Evolutionary conservation across 2,797 vertebrate species (phyloP), one percentile per base, ranked within the genome.

Genomic region (Arctocebus calabarensis): DNA sequence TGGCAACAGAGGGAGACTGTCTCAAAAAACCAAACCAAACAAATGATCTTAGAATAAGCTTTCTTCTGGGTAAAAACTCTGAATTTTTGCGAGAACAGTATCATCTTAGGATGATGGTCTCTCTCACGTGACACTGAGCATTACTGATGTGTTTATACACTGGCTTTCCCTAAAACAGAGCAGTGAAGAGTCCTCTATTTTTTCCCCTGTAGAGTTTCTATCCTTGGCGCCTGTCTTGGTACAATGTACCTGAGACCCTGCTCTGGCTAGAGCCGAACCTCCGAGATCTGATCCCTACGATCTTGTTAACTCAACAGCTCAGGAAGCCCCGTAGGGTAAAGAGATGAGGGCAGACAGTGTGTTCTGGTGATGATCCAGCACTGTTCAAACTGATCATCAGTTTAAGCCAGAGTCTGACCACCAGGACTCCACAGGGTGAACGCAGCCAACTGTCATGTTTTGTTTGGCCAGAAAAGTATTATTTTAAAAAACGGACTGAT

Each of bases 61-160:
- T 13, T 77, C 64, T 73, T 55, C 25, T 91, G 52, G 74, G 52
- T 77, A 59, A 91, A 95, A 86, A n/a, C 71, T 77, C 13, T 75
- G 70, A 90, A 70, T 57, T 79, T 68, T 66, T 64, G 43, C 37
- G 45, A 78, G 81, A 79, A 75, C 8, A 37, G 29, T 59, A 52
- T 90, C 2, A 29, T 88, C 34, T 81, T 94, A 92, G 77, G 84
- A 77, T 87, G 90, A 78, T 93, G 88, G 68, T 79, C 29, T 75
- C 4, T 19, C 27, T 62, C 78, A 27, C 6, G 32, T 81, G 71
- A 74, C 37, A 17, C 52, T 86, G 27, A 81, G 52, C 85, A 37
- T 29, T 45, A n/a, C 14, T 85, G 59, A 40, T 48, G 12, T 85
- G 40, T 48, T 73, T 73, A n/a, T 29, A 55, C 9, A 5, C 43